These are phyloP conservation scores for Hafferia zeledoni DNA, from an alignment of 2,797 vertebrate genomes.

Conservation along the genomic window DNA sequence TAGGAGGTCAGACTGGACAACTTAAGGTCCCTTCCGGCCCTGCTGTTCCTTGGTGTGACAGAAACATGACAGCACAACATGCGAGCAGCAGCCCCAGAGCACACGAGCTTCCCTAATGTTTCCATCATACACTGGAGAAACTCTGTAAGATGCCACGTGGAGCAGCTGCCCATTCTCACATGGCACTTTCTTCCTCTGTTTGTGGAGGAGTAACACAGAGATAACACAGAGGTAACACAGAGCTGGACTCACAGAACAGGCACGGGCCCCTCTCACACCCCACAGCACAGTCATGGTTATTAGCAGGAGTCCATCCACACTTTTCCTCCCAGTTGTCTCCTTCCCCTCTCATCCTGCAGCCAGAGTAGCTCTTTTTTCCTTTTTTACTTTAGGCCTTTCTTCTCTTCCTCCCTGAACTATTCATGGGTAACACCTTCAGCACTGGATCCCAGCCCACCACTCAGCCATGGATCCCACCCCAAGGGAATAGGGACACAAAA, in stretches of 20 bases:
- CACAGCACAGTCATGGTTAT: accelerated
- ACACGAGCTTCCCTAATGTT: accelerated
- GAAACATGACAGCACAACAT: background rate
- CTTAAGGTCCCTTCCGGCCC: background rate
- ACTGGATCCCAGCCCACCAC: background rate
- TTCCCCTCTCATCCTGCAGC: background rate
- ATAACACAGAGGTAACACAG: background rate
- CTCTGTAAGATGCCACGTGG: accelerated
- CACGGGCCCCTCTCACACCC: accelerated
- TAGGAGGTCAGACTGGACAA: background rate
- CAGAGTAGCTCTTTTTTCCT: background rate
- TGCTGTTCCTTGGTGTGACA: background rate
- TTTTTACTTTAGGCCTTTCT: background rate
- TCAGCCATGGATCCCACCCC: background rate
- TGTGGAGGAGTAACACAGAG: background rate
- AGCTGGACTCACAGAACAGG: background rate
- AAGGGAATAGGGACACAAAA: background rate
- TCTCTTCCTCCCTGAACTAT: background rate
- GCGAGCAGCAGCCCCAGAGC: background rate
- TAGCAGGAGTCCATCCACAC: background rate
- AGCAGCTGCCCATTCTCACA: background rate
- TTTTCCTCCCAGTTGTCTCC: background rate
- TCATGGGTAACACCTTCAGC: background rate
- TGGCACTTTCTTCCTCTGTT: background rate
- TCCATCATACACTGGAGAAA: accelerated